Evolutionary conservation across 2,113 vertebrate species (phyloP), one percentile per base, ranked within the genome.

Genomic region (Emydura subglobosa): DNA sequence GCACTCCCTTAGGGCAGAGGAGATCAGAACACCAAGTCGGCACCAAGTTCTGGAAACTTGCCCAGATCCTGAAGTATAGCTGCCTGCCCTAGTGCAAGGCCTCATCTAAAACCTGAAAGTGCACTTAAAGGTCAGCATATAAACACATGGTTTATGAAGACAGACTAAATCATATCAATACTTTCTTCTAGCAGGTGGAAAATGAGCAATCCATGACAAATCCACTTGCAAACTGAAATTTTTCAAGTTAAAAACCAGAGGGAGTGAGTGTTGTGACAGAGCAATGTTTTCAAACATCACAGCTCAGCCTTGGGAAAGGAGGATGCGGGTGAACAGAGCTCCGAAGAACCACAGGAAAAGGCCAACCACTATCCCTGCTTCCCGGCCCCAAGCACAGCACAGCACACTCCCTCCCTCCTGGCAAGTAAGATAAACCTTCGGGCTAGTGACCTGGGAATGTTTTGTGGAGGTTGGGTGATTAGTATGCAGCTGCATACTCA

Each of bases 401-500:
- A 44, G 39, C 57, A 86, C 83, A 44, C 39, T 93, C 31, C 81
- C 85, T 91, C 49, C 49, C 89, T 84, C 19, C 1, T 1, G 47
- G 65, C 47, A 91, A 80, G 49, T 1, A 2, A 51, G 85, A 11
- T 1, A 2, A 86, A 42, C 59, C 51, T 51, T 95, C 87, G 0
- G 0, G 80, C 22, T 57, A 50, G 29, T 49, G 68, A 88, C 91
- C 59, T 55, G 2, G 22, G n/a, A 92, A 39, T 9, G 16, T 78
- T 87, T 17, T 74, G 74, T 9, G 86, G 27, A 29, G 89, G 93
- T 7, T 47, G 57, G 49, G 19, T 13, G 51, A 96, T 97, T 96
- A 97, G 87, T 91, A 97, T 95, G 95, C 93, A 97, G 94, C 96
- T 97, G 96, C 92, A 88, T 86, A 79, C 78, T 39, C 19, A 54